Conservation (phyloP, 2,113 vertebrate species). For the Pollachius pollachius region DNA sequence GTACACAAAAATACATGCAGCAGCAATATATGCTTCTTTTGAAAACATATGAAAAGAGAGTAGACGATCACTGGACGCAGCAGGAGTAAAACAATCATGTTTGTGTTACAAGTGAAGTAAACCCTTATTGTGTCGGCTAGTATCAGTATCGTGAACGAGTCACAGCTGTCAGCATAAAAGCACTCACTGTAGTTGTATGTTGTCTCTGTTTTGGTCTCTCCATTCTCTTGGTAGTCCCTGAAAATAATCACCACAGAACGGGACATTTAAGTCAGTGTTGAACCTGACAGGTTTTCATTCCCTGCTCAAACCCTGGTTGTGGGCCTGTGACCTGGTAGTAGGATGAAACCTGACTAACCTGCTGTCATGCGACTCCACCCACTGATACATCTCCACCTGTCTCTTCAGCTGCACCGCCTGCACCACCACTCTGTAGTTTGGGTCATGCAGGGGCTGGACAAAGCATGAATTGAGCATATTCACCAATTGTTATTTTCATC, state of each 20-base stretch:
- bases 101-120: too few species aligned
- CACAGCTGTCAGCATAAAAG: too few species aligned
- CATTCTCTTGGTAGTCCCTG: conserved; percentile 88
- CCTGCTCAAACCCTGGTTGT: neutral
- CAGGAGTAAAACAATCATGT: too few species aligned
- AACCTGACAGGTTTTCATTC: too few species aligned
- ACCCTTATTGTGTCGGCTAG: too few species aligned
- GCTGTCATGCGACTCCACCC: conserved; percentile 90
- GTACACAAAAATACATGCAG: too few species aligned
- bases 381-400: conserved; percentile 97
- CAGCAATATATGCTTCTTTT: too few species aligned
- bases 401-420: conserved; percentile 90
- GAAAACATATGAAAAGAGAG: too few species aligned
- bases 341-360: conserved; percentile 70
- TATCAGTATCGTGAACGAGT: too few species aligned
- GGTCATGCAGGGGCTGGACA: conserved; percentile 87
- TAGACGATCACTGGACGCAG: too few species aligned
- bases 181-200: conserved; percentile 92
- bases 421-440: conserved; percentile 87
- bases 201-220: conserved; percentile 88
- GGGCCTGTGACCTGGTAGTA: neutral
- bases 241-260: conserved; percentile 8
- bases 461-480: too few species aligned
- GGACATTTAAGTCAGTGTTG: neutral
- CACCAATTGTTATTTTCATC: too few species aligned